Percentiles rank a stretch among this genome's conserved stretches.
Conservation (phyloP, 2,888 invertebrate genomes). For the Periphyllus acericola region DNA sequence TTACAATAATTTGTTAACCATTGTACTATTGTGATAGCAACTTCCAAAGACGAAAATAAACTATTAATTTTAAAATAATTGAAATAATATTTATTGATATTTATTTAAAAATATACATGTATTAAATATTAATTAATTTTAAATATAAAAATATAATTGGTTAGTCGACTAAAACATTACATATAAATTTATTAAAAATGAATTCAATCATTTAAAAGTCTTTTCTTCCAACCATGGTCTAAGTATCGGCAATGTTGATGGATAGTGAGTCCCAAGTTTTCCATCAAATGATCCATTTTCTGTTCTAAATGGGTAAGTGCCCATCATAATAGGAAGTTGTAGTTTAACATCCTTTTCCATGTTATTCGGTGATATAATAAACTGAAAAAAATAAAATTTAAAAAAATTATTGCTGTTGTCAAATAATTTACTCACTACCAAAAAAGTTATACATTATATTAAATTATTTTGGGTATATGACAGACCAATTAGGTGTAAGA, state of each 20-base stretch:
- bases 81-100: not conserved
- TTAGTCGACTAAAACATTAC: constrained; percentile 42
- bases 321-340: constrained; percentile 90
- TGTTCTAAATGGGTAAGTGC: constrained; percentile 86
- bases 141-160: constrained; percentile 33
- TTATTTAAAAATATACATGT: constrained; percentile 20
- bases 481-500: no score
- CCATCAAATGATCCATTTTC: constrained; percentile 70
- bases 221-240: constrained; percentile 88
- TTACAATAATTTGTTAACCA: not conserved
- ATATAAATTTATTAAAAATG: constrained; percentile 30
- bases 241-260: constrained; percentile 89
- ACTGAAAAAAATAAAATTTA: constrained; percentile 70
- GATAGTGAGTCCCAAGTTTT: constrained; percentile 90
- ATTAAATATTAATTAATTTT: constrained; percentile 40
- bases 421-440: not conserved
- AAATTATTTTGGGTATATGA: no score
- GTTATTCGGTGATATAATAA: constrained; percentile 90
- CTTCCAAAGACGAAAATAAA: not conserved
- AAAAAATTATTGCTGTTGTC: not conserved
- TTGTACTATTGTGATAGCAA: not conserved
- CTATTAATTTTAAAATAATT: not conserved
- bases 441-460: no score
- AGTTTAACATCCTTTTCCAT: constrained; percentile 91
- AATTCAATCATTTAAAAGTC: constrained; percentile 67